Evolutionary conservation across 2,113 vertebrate species (phyloP).

Genomic region (Passer montanus): DNA sequence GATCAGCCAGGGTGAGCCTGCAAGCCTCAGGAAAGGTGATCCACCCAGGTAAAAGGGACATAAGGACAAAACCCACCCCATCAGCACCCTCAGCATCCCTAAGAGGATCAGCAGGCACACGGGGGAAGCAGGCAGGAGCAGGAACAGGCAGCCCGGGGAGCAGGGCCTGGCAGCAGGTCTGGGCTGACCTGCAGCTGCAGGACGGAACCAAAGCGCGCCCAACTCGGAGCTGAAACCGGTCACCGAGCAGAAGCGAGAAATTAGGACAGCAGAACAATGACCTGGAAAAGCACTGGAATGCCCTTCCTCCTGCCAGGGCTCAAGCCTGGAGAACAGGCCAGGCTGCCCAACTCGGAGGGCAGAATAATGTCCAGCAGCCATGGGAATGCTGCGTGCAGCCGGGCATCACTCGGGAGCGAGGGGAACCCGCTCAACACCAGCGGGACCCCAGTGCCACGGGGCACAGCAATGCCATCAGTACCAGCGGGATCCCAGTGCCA

Average conservation of each 20-base stretch:
- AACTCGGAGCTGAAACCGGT: rapidly evolving
- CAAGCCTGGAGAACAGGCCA: background rate
- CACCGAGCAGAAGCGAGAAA: background rate
- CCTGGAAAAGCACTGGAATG: background rate
- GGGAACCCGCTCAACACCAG: rapidly evolving
- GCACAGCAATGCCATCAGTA: background rate
- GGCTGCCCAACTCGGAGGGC: background rate
- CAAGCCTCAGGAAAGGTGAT: background rate
- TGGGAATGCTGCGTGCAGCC: background rate
- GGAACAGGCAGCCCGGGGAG: background rate
- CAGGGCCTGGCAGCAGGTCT: rapidly evolving
- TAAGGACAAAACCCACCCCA: rapidly evolving
- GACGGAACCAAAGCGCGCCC: background rate
- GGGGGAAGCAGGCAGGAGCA: background rate
- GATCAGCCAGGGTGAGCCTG: background rate
- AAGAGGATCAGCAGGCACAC: rapidly evolving
- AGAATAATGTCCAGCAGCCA: background rate
- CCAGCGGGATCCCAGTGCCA: background rate
- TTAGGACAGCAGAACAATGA: background rate
- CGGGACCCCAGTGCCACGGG: rapidly evolving
- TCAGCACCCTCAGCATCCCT: background rate
- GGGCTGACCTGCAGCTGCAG: background rate
- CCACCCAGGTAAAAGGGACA: rapidly evolving
- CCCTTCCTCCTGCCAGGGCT: background rate
- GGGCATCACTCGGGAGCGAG: rapidly evolving